Percentiles rank a stretch among this genome's conserved stretches.
Conservation (phyloP, 2,888 invertebrate species). For the Ectemnius lituratus region DNA sequence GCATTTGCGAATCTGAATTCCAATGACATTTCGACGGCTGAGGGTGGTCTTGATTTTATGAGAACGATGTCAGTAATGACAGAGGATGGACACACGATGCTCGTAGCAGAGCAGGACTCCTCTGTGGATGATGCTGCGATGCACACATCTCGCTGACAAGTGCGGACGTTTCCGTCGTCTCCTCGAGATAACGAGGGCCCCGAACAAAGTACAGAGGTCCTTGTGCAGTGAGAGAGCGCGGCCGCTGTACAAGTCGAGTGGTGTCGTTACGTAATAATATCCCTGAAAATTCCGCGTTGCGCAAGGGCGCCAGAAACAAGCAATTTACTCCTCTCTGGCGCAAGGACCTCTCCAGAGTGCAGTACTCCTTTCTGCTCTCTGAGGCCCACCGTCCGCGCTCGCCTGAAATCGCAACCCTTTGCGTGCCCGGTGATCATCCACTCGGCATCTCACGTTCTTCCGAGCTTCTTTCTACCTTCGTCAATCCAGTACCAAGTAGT, state of each 20-base stretch:
- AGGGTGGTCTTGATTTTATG: too few relatives aligned
- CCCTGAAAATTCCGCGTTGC: conserved; percentile 48
- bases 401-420: background rate
- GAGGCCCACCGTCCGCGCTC: conserved; percentile 7
- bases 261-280: conserved; percentile 59
- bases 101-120: background rate
- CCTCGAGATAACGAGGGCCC: conserved; percentile 55
- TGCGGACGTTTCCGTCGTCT: conserved; percentile 30
- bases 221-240: conserved; percentile 16
- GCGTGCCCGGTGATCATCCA: background rate
- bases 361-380: conserved; percentile 22
- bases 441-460: background rate
- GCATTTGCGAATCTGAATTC: background rate
- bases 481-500: too few relatives aligned
- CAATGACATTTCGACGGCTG: background rate
- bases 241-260: conserved; percentile 22
- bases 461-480: background rate
- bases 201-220: conserved; percentile 52
- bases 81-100: too few relatives aligned
- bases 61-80: too few relatives aligned
- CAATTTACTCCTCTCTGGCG: conserved; percentile 52
- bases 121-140: background rate
- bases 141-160: conserved; percentile 24
- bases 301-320: conserved; percentile 46
- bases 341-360: conserved; percentile 53